Evolutionary conservation across 2,113 vertebrate species (phyloP), one percentile per base, ranked within the genome.

Genomic region (Corydoras sp.): DNA sequence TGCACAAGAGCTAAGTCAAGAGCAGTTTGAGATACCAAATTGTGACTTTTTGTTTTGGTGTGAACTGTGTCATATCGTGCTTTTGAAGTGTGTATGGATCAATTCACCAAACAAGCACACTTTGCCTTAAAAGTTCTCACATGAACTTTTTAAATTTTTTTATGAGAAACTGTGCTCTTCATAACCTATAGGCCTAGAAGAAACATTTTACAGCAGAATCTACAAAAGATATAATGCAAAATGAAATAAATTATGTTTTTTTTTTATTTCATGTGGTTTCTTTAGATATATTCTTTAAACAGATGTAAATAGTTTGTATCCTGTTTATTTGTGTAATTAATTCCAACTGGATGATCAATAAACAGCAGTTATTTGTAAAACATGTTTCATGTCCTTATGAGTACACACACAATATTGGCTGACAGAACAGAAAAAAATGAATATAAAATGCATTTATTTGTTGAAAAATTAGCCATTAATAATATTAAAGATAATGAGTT

Each of bases 231-330:
- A 72, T 71, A 77, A 74, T 72, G 66, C 69, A 80, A 72, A 68
- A 75, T 65, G 62, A 62, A 76, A 73, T 72, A 62, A 58, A 72
- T 79, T 81, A 74, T 65, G 79, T 80, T 76, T 74, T 62, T 78
- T 69, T n/a, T 67, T 68, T 65, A 54, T 79, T 68, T 62, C 71
- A 69, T 68, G 68, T 54, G 49, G 73, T 72, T 65, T 83, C 81
- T 67, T 68, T 78, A 72, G 76, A 83, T 80, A 58, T 75, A 77
- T 76, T 50, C 66, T 67, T 77, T 56, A 75, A 54, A 66, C 65
- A 80, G 70, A 71, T 86, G 84, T 85, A 81, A 70, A 84, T 81
- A 81, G 78, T 80, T 81, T 84, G 81, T 85, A 85, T 85, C 65
- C 78, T 83, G 73, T 76, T 79, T 81, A 75, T 81, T 78, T 79